Percentiles rank a stretch among this genome's conserved stretches.
phyloP scores from a whole-genome alignment of 2,113 vertebrate genomes.

The Carassius carassius region DNA sequence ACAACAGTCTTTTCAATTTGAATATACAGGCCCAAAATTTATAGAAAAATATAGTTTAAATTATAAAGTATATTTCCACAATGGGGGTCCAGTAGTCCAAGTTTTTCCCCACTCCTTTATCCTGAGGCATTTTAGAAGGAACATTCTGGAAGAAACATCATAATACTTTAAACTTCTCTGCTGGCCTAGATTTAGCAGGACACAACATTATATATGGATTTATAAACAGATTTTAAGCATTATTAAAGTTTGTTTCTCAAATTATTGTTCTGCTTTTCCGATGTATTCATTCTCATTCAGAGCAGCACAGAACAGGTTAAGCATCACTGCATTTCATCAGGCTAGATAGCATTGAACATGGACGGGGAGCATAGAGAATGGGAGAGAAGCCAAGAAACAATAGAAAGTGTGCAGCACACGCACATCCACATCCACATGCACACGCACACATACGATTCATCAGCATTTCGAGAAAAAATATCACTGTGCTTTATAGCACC shows the following conservation, averaged over 20 bases:
- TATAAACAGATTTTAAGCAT: not conserved
- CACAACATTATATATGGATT: not conserved
- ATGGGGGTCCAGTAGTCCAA: not conserved
- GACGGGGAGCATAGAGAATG: not conserved
- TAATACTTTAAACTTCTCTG: not conserved
- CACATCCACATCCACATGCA: not conserved
- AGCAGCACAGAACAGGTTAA: not conserved
- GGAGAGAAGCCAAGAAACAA: not conserved
- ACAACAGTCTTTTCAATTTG: not conserved
- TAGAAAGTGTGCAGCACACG: constrained; percentile 23
- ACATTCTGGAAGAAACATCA: not conserved
- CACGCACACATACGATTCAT: constrained; percentile 9
- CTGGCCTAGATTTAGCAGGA: not conserved
- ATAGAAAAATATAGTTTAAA: not conserved
- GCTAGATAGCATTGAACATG: not conserved
- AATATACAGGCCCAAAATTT: not conserved
- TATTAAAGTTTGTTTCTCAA: not conserved
- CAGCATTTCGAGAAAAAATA: constrained; percentile 31
- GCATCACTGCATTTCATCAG: not conserved
- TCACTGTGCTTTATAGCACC: constrained; percentile 33
- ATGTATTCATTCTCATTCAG: not conserved
- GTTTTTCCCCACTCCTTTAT: not conserved
- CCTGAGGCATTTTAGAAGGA: not conserved
- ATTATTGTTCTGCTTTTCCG: not conserved
- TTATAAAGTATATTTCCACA: no score